Base-by-base conservation (phyloP, 2,888 invertebrate species). In the Heliconius hortense region DNA sequence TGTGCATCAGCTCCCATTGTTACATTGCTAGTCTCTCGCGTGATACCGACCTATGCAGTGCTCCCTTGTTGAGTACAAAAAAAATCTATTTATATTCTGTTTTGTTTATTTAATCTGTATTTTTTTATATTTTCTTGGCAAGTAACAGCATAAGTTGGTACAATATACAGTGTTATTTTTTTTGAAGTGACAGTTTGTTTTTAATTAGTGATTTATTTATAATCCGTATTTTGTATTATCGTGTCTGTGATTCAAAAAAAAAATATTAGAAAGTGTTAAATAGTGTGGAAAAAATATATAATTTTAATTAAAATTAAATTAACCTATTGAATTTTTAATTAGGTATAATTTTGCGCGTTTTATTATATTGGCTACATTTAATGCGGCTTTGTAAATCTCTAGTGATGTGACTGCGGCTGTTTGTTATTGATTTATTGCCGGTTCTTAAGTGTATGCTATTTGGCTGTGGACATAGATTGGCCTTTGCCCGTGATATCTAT, bases 41-140 rank as follows among this genome's bases (percentile, higher is more conserved):
- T 63, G 79, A 72, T 76, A 73, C 78, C 78, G 79, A 74, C 73
- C 78, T 15, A 75, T 76, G 76, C 79, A 78, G 78, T 77, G 72
- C 72, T 75, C 78, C 39, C 39, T 60, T 18, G 39, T 62, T 68
- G 35, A 48, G 48, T 31, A 64, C 60, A 56, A 60, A 28, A 60
- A 74, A 21, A 67, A 60, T 56, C 48, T 68, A 67, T 35, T 60
- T 39, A 69, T 43, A 69, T 53, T 35, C 66, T 66, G 64, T 66
- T 66, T 60, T 66, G 39, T 66, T 66, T 66, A 66, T 66, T 66
- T 43, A 39, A 39, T 66, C 39, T 39, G 66, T 43, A 66, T 66
- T 66, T 63, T 13, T 35, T 35, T 66, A 11, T 64, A 15, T 66
- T 13, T 66, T 39, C 39, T 43, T 39, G 24, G 15, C n/a, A 28